Percentiles rank a stretch among this genome's conserved stretches.
Conservation (phyloP, 1,140 invertebrate species). For the Trialeurodes vaporariorum region DNA sequence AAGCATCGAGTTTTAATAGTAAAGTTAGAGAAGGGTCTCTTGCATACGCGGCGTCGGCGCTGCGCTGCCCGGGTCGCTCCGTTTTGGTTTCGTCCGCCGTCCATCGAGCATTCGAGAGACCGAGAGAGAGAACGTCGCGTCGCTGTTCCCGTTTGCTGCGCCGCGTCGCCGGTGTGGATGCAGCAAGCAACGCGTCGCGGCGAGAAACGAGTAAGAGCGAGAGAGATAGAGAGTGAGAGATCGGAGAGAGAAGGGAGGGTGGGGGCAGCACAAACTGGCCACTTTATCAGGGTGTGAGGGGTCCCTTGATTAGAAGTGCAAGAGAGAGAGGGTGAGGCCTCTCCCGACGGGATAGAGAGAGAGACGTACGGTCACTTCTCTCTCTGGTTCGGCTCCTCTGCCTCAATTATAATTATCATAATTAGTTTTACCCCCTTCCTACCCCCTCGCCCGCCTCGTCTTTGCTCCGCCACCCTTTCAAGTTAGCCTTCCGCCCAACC, state of each 20-base stretch:
- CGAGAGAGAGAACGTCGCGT: neutral
- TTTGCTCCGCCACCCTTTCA: neutral
- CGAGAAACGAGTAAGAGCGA: too few species aligned
- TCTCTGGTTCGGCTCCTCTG: neutral
- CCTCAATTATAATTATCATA: slow-evolving; percentile 1
- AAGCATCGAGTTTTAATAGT: neutral
- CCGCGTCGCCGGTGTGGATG: too few species aligned
- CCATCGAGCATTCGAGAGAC: too few species aligned
- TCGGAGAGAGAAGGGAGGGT: too few species aligned
- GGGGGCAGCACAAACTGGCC: neutral
- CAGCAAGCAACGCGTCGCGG: too few species aligned
- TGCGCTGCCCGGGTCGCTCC: too few species aligned
- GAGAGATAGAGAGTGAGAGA: too few species aligned
- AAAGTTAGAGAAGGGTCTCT: neutral
- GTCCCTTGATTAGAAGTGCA: neutral
- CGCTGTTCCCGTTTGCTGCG: too few species aligned
- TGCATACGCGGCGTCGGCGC: too few species aligned
- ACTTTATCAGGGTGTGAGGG: neutral
- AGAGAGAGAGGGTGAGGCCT: neutral
- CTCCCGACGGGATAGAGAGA: neutral
- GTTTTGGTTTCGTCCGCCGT: too few species aligned
- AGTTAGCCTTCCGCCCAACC: too few species aligned
- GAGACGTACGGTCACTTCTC: neutral
- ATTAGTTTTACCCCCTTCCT: neutral
- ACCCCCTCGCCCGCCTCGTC: neutral